Evolutionary conservation across 2,113 vertebrate species (phyloP), one percentile per base, ranked within the genome.

Genomic region (Dipodomys stephensi): DNA sequence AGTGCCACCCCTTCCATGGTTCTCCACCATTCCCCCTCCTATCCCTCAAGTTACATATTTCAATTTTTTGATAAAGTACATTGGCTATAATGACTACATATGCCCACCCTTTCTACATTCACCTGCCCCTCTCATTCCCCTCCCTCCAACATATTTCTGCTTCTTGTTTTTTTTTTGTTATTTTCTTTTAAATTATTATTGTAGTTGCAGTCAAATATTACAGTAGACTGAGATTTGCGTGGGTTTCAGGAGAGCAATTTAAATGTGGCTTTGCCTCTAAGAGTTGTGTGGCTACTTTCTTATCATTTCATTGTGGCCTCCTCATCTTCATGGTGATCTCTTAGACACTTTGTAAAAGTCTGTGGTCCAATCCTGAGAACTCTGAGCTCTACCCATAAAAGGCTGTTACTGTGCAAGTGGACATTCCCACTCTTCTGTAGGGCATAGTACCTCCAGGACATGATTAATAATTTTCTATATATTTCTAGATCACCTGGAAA

Each of bases 101-200:
- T 57, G 15, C 4, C 15, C 53, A 57, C 12, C 53, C 53, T 57
- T 57, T 57, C 53, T 57, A 11, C 53, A 57, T 57, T 57, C 15
- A 57, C 15, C 15, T 57, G 15, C 15, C 15, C 53, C 53, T 57
- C 53, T 18, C 53, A 57, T 57, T 57, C 53, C 53, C 53, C 53
- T 57, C 15, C 53, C 15, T 16, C 15, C 53, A 57, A 57, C 15
- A 57, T 4, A 57, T 57, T 53, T 57, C 53, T 57, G 53, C 53
- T 57, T 57, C 53, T 13, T 57, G 53, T 16, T 18, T 15, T 57
- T 57, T 57, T 57, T 57, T 57, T 57, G 15, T 35, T 64, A 80
- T 67, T 88, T 81, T 83, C 46, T 71, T 92, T 85, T 76, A 19
- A 80, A 82, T 79, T 83, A 39, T 77, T 44, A 53, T 65, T 78